Evolutionary conservation across 2,888 invertebrate species (phyloP).

Genomic region (Achlya flavicornis): DNA sequence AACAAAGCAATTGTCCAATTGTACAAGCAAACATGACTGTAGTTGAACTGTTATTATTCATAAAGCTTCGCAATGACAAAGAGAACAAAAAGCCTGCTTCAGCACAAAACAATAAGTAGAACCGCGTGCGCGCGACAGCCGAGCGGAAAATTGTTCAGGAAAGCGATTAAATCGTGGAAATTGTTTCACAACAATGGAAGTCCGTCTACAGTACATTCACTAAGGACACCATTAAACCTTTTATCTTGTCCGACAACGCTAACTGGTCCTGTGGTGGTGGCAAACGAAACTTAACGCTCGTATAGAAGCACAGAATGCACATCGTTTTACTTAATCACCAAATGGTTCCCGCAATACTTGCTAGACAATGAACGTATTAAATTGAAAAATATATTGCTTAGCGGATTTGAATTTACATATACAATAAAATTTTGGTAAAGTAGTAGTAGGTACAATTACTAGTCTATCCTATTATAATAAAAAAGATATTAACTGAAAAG

Average conservation of each 20-base stretch:
- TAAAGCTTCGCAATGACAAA: constrained; percentile 37
- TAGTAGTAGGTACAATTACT: too few species aligned
- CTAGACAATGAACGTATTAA: background rate
- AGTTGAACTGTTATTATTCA: constrained; percentile 35
- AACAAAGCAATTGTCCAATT: constrained; percentile 12
- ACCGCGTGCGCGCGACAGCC: constrained; percentile 55
- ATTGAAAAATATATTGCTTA: too few species aligned
- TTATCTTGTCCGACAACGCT: constrained; percentile 41
- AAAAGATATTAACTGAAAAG: too few species aligned
- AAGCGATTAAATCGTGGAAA: constrained; percentile 64
- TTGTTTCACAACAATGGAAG: constrained; percentile 62
- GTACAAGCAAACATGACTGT: constrained; percentile 28
- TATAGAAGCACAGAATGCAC: background rate
- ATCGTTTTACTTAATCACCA: background rate
- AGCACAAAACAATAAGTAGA: constrained; percentile 50
- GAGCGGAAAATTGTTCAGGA: constrained; percentile 58
- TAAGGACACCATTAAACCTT: constrained; percentile 54
- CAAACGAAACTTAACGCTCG: too few species aligned
- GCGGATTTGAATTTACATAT: too few species aligned
- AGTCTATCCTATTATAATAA: too few species aligned
- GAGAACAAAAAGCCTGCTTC: constrained; percentile 42
- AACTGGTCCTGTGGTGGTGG: background rate
- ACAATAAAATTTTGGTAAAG: too few species aligned
- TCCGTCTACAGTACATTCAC: constrained; percentile 47
- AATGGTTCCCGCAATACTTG: background rate